Percentiles rank a stretch among this genome's conserved stretches.
These are phyloP conservation scores for Nylanderia fulva DNA, from an alignment of 1,140 invertebrate species.

Conservation along the genomic window DNA sequence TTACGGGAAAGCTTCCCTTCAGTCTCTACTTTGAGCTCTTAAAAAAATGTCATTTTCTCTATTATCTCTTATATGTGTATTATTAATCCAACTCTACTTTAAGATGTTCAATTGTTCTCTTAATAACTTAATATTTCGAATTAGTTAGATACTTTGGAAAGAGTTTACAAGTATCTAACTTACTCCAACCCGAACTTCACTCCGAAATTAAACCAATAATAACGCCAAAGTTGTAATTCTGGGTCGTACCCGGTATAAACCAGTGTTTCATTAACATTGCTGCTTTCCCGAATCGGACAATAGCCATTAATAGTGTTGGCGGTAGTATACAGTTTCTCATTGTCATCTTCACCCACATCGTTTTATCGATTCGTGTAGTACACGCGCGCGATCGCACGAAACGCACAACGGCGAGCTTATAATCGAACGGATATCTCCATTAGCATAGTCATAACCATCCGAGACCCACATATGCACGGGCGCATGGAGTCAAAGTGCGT, in stretches of 20 bases:
- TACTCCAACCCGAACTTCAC: background rate
- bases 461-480: conserved; percentile 71
- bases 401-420: conserved; percentile 59
- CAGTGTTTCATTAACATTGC: conserved; percentile 32
- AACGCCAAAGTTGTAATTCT: conserved; percentile 19
- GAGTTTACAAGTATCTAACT: background rate
- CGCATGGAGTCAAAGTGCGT: conserved; percentile 75
- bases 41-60: too few relatives aligned
- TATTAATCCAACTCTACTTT: too few relatives aligned
- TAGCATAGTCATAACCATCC: conserved; percentile 67
- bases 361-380: background rate
- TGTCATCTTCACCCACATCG: conserved; percentile 43
- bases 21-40: too few relatives aligned
- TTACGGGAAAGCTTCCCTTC: background rate
- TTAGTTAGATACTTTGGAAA: background rate
- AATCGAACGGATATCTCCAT: conserved; percentile 71
- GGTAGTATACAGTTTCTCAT: conserved; percentile 25
- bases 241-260: conserved; percentile 10
- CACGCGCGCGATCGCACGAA: background rate
- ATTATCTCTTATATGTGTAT: too few relatives aligned
- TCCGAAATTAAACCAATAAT: background rate
- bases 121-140: background rate
- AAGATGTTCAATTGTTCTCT: background rate
- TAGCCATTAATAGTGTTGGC: conserved; percentile 13
- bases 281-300: conserved; percentile 34